Base-by-base conservation (phyloP, 2,888 invertebrate species). In the Tetranychus truncatus region DNA sequence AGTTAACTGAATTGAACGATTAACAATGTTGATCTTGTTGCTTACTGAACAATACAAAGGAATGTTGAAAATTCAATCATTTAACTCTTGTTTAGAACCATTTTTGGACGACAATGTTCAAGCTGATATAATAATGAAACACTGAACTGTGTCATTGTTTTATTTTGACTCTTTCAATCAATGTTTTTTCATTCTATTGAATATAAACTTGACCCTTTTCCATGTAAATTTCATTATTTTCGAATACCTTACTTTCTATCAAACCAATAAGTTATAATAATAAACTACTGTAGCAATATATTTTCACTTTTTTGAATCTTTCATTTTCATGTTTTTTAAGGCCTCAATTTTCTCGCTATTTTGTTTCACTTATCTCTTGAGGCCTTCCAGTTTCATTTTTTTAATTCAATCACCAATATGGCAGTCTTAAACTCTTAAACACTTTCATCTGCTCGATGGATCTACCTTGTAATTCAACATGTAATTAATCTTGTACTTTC, bases 61-160 rank as follows among this genome's bases (percentile, higher is more conserved):
- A 34, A 34, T 34, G 34, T 34, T 34, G 34, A 34, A 34, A n/a
- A n/a, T n/a, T n/a, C n/a, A n/a, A n/a, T n/a, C n/a, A n/a, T n/a
- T n/a, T n/a, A n/a, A n/a, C n/a, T n/a, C n/a, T n/a, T n/a, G n/a
- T n/a, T n/a, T n/a, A n/a, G n/a, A n/a, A n/a, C n/a, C n/a, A n/a
- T n/a, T n/a, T n/a, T n/a, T 69, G 69, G 69, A 69, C 69, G 69
- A 69, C 69, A 69, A 24, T 24, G 69, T 69, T 24, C 69, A 69
- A 69, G 69, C 34, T 69, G 34, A 24, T 72, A 18, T 21, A 21
- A 44, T 0, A 71, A 65, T 24, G n/a, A 9, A 11, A 15, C 45
- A 66, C 20, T 66, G 66, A 11, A 11, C n/a, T 20, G 18, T 66
- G 66, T 15, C 20, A 20, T 66, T 66, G 66, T 20, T 11, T 66